Evolutionary conservation across 2,113 vertebrate species (phyloP).

Genomic region (Bufo bufo): DNA sequence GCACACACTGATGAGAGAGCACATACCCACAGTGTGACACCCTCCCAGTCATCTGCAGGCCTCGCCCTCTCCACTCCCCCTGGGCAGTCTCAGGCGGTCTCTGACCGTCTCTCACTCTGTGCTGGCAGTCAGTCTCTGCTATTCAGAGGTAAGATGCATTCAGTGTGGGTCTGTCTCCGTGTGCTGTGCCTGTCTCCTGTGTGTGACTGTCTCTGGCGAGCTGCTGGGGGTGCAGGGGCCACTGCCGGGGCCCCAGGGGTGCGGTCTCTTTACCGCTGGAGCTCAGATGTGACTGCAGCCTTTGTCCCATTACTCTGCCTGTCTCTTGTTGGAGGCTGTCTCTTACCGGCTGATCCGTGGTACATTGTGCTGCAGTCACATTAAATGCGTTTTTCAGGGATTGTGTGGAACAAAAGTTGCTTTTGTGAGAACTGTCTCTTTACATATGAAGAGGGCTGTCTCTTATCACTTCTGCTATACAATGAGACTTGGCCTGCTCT

Average conservation of each 20-base stretch:
- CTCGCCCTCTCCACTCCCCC: conserved; percentile 41
- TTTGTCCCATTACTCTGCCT: neutral
- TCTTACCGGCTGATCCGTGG: neutral
- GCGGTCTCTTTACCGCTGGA: neutral
- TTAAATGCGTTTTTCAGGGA: neutral
- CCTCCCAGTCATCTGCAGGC: neutral
- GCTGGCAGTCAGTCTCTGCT: conserved; percentile 48
- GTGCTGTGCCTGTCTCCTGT: conserved; percentile 12
- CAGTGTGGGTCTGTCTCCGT: conserved; percentile 2
- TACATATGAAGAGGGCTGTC: neutral
- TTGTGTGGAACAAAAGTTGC: neutral
- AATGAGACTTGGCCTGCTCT: neutral
- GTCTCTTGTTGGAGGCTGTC: neutral
- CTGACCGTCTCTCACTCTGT: conserved; percentile 30
- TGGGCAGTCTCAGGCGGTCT: conserved; percentile 38
- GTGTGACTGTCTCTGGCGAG: neutral
- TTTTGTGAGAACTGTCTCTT: neutral
- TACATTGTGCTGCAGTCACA: neutral
- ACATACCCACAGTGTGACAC: conserved; percentile 37
- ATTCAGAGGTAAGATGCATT: conserved; percentile 46
- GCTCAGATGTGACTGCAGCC: neutral
- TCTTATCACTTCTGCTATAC: neutral
- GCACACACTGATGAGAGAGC: neutral
- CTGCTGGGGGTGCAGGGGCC: conserved; percentile 19
- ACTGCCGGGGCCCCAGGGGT: neutral